Evolutionary conservation across 2,888 invertebrate species (phyloP).

Genomic region (Plagiodera versicolora): DNA sequence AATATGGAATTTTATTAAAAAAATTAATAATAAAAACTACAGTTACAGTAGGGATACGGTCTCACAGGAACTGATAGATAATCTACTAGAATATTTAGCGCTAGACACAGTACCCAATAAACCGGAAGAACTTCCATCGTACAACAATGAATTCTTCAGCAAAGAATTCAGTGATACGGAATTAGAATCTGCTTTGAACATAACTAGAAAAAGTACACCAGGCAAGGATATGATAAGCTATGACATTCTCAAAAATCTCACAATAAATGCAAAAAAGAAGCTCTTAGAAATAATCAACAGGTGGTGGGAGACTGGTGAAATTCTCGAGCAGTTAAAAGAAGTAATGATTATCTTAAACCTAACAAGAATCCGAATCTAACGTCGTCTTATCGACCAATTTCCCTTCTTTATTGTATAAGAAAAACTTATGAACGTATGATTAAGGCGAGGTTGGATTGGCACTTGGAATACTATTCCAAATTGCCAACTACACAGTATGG

Average conservation of each 20-base stretch:
- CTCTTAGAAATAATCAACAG: slow-evolving; percentile 1
- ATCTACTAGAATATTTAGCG: slow-evolving; percentile 5
- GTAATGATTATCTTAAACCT: slow-evolving; percentile 3
- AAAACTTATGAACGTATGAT: slow-evolving; percentile 11
- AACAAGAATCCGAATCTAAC: slow-evolving; percentile 4
- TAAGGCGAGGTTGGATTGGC: slow-evolving; percentile 1
- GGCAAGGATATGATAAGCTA: slow-evolving; percentile 10
- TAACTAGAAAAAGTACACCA: slow-evolving; percentile 4
- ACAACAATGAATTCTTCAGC: not conserved
- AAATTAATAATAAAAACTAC: slow-evolving; percentile 1
- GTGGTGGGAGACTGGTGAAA: not conserved
- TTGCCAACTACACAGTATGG: slow-evolving; percentile 14
- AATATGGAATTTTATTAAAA: slow-evolving; percentile 11
- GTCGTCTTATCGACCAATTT: slow-evolving; percentile 5
- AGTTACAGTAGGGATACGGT: not conserved
- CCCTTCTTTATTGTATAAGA: not conserved
- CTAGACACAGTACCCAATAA: slow-evolving; percentile 3
- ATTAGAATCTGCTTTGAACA: slow-evolving; percentile 9
- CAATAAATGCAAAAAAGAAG: not conserved
- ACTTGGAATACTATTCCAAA: slow-evolving; percentile 1
- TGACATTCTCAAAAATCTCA: slow-evolving; percentile 3
- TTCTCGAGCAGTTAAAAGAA: slow-evolving; percentile 4
- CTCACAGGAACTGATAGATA: not conserved
- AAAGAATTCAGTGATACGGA: slow-evolving; percentile 2
- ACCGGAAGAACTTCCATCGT: not conserved